Percentiles rank a stretch among this genome's conserved stretches.
Evolutionary conservation across 1,140 invertebrate species (phyloP).

Genomic region (Tetramorium parvispinum): DNA sequence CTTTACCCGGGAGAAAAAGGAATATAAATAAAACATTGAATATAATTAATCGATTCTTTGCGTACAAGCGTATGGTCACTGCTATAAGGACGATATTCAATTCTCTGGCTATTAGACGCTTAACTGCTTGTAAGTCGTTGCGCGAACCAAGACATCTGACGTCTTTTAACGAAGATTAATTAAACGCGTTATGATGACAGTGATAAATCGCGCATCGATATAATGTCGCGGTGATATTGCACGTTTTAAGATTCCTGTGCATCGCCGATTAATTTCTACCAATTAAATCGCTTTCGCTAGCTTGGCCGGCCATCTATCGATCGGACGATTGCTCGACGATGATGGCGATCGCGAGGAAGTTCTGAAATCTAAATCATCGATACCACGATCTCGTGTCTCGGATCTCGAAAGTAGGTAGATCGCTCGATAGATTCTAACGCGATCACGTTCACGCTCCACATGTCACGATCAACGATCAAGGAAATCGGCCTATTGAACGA

Average conservation of each 20-base stretch:
- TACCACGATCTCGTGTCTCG: neutral
- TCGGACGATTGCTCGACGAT: neutral
- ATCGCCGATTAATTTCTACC: conserved; percentile 41
- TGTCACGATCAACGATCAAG: conserved; percentile 31
- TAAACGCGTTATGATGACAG: conserved; percentile 51
- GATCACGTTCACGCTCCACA: conserved; percentile 66
- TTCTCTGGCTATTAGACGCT: conserved; percentile 49
- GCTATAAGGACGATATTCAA: conserved; percentile 39
- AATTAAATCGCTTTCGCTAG: conserved; percentile 49
- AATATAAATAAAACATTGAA: conserved; percentile 15
- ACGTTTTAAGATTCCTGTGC: conserved; percentile 37
- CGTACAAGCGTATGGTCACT: neutral
- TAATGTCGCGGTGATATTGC: conserved; percentile 52
- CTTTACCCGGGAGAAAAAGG: neutral
- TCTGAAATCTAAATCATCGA: conserved; percentile 37
- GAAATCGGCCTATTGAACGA: conserved; percentile 65
- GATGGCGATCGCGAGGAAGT: neutral
- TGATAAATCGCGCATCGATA: conserved; percentile 57
- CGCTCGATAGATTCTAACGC: conserved; percentile 65
- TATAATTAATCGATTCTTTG: conserved; percentile 31
- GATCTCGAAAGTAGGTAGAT: conserved; percentile 55
- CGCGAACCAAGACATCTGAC: conserved; percentile 24
- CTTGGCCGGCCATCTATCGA: neutral
- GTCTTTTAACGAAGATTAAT: conserved; percentile 60
- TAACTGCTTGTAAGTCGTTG: conserved; percentile 46